These are phyloP conservation scores for Drosophila demipolita DNA, from an alignment of 2,888 invertebrate species.

Conservation along the genomic window DNA sequence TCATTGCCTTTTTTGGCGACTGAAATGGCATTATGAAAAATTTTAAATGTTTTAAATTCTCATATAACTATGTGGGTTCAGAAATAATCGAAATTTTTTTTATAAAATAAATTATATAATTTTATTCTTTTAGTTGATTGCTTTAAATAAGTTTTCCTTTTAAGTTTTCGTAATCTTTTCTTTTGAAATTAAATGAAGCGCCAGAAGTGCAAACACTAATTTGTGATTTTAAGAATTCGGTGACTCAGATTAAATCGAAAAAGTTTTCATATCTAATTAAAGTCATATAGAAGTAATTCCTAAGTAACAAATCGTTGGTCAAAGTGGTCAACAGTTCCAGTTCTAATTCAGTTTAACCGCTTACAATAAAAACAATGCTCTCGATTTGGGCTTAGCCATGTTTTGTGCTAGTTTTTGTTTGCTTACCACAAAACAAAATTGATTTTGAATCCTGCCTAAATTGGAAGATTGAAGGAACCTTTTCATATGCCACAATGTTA, in stretches of 20 bases:
- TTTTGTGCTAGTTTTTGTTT: constrained; percentile 1
- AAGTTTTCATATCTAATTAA: constrained; percentile 58
- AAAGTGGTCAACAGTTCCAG: constrained; percentile 18
- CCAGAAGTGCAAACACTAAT: constrained; percentile 10
- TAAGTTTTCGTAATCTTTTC: not conserved
- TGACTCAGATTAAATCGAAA: constrained; percentile 39
- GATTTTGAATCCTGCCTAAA: constrained; percentile 40
- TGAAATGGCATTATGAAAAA: not conserved
- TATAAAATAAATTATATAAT: not conserved
- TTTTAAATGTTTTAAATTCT: not conserved
- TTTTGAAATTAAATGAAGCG: constrained; percentile 23
- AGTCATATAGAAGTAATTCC: constrained; percentile 37
- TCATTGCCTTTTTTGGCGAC: not conserved
- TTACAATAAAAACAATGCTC: constrained; percentile 25
- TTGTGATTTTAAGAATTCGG: constrained; percentile 16
- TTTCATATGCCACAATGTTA: constrained; percentile 51
- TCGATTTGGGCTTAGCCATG: constrained; percentile 23
- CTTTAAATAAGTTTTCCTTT: not conserved
- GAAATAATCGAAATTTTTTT: not conserved
- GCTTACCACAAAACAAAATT: constrained; percentile 30
- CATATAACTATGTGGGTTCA: not conserved
- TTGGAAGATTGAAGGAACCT: not conserved
- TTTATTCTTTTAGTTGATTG: not conserved
- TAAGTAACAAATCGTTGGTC: constrained; percentile 30
- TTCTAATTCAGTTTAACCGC: constrained; percentile 6